Percentiles rank a stretch among this genome's conserved stretches.
These are phyloP conservation scores for Girardinus metallicus DNA, from an alignment of 2,797 vertebrate species.

Conservation along the genomic window DNA sequence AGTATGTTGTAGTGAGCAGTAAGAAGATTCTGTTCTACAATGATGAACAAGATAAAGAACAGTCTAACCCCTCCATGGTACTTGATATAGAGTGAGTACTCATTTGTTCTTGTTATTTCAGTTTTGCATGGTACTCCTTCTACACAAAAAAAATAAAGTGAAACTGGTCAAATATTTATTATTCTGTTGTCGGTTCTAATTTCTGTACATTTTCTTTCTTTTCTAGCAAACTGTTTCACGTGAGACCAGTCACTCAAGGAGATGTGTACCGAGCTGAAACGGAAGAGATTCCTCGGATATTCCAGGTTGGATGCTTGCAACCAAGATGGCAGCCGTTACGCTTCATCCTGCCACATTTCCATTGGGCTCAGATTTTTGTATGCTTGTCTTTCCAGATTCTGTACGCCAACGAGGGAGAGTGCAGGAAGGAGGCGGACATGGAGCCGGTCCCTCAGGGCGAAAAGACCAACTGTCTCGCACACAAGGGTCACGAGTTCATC, in stretches of 20 bases:
- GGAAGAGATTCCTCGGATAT: conserved; percentile 98
- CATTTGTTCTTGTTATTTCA: background rate
- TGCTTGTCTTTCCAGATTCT: conserved; percentile 84
- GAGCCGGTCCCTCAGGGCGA: conserved; percentile 91
- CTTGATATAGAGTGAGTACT: conserved; percentile 98
- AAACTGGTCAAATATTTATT: background rate
- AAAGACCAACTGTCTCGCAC: conserved; percentile 94
- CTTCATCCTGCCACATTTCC: background rate
- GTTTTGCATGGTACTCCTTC: background rate
- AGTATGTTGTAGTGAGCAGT: conserved; percentile 99
- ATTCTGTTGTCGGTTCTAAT: background rate
- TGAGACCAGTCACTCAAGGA: conserved; percentile 98
- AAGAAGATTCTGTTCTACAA: conserved; percentile 99
- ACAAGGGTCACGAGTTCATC: conserved; percentile 99
- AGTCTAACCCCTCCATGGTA: conserved; percentile 98
- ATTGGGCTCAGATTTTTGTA: background rate
- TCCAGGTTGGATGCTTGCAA: conserved; percentile 85
- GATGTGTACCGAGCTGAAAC: conserved; percentile 98
- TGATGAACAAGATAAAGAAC: conserved; percentile 97
- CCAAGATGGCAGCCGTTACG: background rate
- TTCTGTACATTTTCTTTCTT: background rate
- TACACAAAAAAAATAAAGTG: background rate
- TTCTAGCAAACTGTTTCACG: conserved; percentile 96
- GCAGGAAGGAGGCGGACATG: conserved; percentile 93
- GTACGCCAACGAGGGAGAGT: conserved; percentile 98